These are phyloP conservation scores for Onychomys torridus DNA, from an alignment of 2,797 vertebrate species.

Conservation along the genomic window DNA sequence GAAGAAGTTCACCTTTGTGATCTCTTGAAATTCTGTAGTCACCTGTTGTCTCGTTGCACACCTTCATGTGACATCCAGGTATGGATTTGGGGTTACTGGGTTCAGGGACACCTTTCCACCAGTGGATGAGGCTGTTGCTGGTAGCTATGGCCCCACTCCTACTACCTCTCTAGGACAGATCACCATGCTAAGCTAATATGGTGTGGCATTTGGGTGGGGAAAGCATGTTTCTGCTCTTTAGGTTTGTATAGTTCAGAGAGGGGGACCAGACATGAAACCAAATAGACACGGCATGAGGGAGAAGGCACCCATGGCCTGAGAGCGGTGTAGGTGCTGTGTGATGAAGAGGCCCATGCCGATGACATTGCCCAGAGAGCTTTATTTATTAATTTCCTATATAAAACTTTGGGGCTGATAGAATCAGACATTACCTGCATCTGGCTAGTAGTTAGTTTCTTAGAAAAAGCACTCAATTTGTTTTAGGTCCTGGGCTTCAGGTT, in stretches of 20 bases:
- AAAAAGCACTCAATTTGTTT: not conserved
- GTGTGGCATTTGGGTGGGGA: not conserved
- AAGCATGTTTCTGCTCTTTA: not conserved
- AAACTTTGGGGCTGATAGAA: not conserved
- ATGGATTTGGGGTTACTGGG: not conserved
- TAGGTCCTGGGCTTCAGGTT: not conserved
- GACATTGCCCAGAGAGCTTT: not conserved
- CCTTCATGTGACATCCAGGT: not conserved
- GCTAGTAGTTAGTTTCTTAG: not conserved
- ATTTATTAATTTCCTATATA: not conserved
- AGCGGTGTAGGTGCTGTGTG: not conserved
- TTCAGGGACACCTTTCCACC: not conserved
- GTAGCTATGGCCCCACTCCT: not conserved
- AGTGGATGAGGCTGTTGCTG: not conserved
- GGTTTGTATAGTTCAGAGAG: not conserved
- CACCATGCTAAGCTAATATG: not conserved
- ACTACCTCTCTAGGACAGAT: not conserved
- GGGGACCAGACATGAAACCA: not conserved
- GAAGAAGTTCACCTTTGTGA: not conserved
- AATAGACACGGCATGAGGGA: not conserved
- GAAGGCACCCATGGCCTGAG: not conserved
- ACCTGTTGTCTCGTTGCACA: not conserved
- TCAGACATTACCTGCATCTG: not conserved
- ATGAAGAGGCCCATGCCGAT: not conserved
- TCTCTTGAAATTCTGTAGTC: not conserved